Percentiles rank a stretch among this genome's conserved stretches.
These are phyloP conservation scores for Eulithis testata DNA, from an alignment of 2,888 invertebrate species.

Conservation along the genomic window DNA sequence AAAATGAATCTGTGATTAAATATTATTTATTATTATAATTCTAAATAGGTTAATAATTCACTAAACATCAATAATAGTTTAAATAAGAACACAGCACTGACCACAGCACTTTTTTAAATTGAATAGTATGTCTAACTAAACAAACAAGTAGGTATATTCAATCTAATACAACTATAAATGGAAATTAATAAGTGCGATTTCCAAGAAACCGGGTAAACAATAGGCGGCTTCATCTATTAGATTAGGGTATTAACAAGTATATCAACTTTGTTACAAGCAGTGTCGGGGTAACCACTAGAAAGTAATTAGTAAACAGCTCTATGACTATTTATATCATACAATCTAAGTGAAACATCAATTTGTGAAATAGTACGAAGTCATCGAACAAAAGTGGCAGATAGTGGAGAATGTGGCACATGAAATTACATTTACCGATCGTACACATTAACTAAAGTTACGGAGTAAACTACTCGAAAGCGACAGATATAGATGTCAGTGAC, in stretches of 20 bases:
- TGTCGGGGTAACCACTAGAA: constrained; percentile 38
- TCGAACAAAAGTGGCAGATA: constrained; percentile 42
- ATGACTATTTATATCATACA: constrained; percentile 38
- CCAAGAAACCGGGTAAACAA: constrained; percentile 4
- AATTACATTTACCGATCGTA: constrained; percentile 53
- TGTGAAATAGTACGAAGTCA: constrained; percentile 44
- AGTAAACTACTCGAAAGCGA: constrained; percentile 66
- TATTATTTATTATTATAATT: too few relatives aligned
- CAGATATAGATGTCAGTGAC: constrained; percentile 68
- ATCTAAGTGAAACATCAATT: constrained; percentile 46
- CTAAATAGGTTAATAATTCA: too few relatives aligned
- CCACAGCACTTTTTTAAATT: constrained; percentile 8
- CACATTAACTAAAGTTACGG: constrained; percentile 52
- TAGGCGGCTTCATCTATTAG: constrained; percentile 16
- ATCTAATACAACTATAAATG: constrained; percentile 20
- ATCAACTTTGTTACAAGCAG: constrained; percentile 31
- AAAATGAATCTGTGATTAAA: too few relatives aligned
- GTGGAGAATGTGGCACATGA: constrained; percentile 49
- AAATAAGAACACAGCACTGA: neutral
- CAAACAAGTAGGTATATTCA: constrained; percentile 7
- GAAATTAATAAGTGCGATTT: constrained; percentile 19
- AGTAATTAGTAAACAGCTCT: constrained; percentile 41
- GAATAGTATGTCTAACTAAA: constrained; percentile 2
- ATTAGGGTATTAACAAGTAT: neutral
- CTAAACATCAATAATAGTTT: neutral